phyloP scores from a whole-genome alignment of 92 coral and sea anemone species.

The Epizoanthus stellaris region DNA sequence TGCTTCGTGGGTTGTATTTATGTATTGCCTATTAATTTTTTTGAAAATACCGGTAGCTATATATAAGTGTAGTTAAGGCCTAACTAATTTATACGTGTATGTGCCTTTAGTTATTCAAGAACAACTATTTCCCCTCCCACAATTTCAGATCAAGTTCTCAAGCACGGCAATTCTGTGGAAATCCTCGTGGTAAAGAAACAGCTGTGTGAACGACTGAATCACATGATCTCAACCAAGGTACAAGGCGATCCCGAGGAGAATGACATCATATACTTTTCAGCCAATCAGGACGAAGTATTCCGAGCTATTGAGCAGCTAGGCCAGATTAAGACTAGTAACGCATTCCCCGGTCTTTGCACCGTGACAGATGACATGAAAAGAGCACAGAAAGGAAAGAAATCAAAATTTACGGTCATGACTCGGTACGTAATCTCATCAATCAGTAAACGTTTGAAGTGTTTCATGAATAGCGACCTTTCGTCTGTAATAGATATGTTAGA shows the following conservation, averaged over 20 bases:
- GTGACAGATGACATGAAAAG: slow-evolving; percentile 88
- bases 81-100: too few species aligned
- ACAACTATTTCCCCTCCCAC: not conserved
- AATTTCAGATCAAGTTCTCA: slow-evolving; percentile 87
- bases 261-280: slow-evolving; percentile 92
- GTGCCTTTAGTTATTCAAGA: too few species aligned
- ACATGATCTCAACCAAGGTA: slow-evolving; percentile 87
- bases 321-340: slow-evolving; percentile 93
- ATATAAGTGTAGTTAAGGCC: too few species aligned
- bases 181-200: slow-evolving; percentile 92
- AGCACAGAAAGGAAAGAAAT: slow-evolving; percentile 85
- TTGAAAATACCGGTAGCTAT: too few species aligned
- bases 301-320: slow-evolving; percentile 91
- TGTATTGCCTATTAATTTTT: too few species aligned
- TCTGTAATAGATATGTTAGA: too few species aligned
- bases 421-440: slow-evolving; percentile 64
- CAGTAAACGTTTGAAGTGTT: not conserved
- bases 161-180: slow-evolving; percentile 97
- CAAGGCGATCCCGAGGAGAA: slow-evolving; percentile 98
- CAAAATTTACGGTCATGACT: slow-evolving; percentile 89
- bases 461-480: not conserved
- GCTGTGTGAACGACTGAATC: slow-evolving; percentile 92
- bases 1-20: too few species aligned
- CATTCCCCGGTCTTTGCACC: slow-evolving; percentile 89
- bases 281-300: slow-evolving; percentile 94